Conservation (phyloP, 2,888 invertebrate species). For the Pandemis heparana region DNA sequence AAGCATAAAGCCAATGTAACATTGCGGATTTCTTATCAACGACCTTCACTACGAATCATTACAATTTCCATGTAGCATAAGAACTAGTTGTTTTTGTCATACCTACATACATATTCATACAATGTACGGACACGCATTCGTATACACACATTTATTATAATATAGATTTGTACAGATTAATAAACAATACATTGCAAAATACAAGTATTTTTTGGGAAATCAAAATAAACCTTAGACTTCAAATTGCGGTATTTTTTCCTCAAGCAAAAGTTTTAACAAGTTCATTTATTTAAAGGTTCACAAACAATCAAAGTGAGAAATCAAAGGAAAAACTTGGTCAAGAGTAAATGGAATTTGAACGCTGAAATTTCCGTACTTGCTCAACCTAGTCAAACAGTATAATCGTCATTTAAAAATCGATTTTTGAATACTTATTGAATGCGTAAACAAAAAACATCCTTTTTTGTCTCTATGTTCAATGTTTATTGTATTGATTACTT, state of each 20-base stretch:
- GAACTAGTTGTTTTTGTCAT: slow-evolving; percentile 34
- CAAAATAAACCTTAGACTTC: neutral
- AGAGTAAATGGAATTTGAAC: neutral
- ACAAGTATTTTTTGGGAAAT: neutral
- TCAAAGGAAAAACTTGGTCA: neutral
- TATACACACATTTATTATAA: neutral
- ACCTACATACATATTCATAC: slow-evolving; percentile 13
- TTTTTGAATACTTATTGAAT: too few species aligned
- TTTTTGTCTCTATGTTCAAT: too few species aligned
- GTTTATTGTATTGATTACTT: too few species aligned
- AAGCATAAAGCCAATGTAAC: slow-evolving; percentile 64
- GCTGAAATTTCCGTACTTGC: too few species aligned
- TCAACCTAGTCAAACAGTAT: too few species aligned
- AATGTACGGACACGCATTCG: neutral
- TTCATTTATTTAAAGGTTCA: neutral
- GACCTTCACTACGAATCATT: slow-evolving; percentile 71
- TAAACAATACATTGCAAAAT: too few species aligned
- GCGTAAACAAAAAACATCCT: too few species aligned
- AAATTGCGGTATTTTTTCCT: neutral
- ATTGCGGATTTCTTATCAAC: slow-evolving; percentile 80
- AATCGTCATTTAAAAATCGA: too few species aligned
- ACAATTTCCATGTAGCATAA: slow-evolving; percentile 53
- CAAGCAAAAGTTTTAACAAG: neutral
- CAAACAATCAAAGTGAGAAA: neutral
- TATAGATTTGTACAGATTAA: neutral